Percentiles rank a stretch among this genome's conserved stretches.
Conservation (phyloP, 2,113 vertebrate genomes). For the Tylochromis polylepis region DNA sequence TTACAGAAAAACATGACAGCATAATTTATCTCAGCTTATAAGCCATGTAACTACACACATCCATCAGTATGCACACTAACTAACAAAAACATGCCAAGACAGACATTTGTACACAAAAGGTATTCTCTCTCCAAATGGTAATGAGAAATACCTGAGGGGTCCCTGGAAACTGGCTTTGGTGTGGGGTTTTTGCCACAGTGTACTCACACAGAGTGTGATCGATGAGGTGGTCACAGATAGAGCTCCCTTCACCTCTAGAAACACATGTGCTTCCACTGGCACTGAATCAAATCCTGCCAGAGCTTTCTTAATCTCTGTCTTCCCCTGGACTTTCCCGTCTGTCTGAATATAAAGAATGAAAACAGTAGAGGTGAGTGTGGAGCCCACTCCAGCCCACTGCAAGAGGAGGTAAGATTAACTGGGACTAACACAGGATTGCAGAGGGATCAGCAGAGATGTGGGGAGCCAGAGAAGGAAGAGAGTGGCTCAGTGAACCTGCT, state of each 20-base stretch:
- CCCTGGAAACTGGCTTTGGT: slow-evolving; percentile 31
- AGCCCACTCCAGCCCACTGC: not conserved
- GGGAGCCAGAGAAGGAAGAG: slow-evolving; percentile 5
- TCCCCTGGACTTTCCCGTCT: not conserved
- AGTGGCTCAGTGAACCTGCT: slow-evolving; percentile 8
- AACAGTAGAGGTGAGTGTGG: slow-evolving; percentile 8
- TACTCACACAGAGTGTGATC: not conserved
- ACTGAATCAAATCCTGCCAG: slow-evolving; percentile 11
- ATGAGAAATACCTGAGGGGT: slow-evolving; percentile 38
- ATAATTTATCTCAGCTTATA: not conserved
- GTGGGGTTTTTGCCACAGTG: not conserved
- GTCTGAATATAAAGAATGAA: not conserved
- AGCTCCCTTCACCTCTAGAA: not conserved
- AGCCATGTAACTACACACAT: not conserved
- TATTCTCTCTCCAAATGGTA: not conserved
- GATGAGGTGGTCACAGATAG: slow-evolving; percentile 20
- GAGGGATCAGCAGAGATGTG: slow-evolving; percentile 16
- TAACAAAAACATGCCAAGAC: not conserved
- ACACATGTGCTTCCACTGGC: not conserved
- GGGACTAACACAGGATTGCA: slow-evolving; percentile 24
- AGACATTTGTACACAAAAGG: slow-evolving; percentile 30
- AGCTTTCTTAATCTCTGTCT: not conserved
- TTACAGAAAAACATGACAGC: not conserved
- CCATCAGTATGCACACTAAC: not conserved
- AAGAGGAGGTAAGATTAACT: slow-evolving; percentile 35